Evolutionary conservation across 2,888 invertebrate species (phyloP).

Genomic region (Orgyia antiqua): DNA sequence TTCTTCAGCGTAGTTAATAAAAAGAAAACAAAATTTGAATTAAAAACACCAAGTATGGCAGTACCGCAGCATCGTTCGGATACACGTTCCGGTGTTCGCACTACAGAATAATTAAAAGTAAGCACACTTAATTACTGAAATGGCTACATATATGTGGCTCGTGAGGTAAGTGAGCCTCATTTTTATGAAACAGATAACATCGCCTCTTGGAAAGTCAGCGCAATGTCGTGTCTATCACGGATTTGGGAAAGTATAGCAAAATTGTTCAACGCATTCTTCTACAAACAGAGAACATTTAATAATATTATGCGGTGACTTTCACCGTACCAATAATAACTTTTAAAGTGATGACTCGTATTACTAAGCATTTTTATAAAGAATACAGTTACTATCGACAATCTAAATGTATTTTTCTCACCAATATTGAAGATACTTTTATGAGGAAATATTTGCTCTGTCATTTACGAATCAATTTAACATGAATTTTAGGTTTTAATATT

Average conservation of each 20-base stretch:
- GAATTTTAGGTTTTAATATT: no score
- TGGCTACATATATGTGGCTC: constrained; percentile 42
- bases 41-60: constrained; percentile 29
- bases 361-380: constrained; percentile 26
- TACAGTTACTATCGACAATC: constrained; percentile 3
- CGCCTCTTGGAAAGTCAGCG: constrained; percentile 37
- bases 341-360: constrained; percentile 23
- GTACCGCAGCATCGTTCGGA: constrained; percentile 30
- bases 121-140: constrained; percentile 55
- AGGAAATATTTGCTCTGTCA: no score
- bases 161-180: constrained; percentile 47
- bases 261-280: constrained; percentile 42
- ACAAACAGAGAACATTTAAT: constrained; percentile 27
- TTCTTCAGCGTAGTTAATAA: no score
- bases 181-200: constrained; percentile 38
- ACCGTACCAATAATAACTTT: constrained; percentile 29
- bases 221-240: constrained; percentile 35
- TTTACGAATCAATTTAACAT: no score
- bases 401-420: no score
- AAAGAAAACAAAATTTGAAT: constrained; percentile 31
- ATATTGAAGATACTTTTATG: no score
- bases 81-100: constrained; percentile 51
- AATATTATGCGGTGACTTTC: constrained; percentile 38
- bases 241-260: constrained; percentile 54
- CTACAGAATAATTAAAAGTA: constrained; percentile 46